phyloP scores from a whole-genome alignment of 2,888 invertebrate genomes.

The Limulus polyphemus region DNA sequence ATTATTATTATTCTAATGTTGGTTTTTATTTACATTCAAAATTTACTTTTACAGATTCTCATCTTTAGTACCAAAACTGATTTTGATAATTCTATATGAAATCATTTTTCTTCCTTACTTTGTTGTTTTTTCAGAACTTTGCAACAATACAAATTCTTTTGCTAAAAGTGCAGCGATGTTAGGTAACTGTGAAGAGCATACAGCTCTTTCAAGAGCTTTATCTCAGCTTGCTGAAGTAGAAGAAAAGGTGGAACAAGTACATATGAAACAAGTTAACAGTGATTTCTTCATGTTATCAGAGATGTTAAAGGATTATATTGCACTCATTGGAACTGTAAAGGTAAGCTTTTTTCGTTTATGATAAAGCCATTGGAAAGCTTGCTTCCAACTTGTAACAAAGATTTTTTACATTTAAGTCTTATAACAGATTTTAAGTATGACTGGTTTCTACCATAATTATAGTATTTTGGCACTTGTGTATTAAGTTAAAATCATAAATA shows the following conservation, averaged over 20 bases:
- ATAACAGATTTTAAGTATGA: no score
- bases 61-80: not conserved
- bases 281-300: slow-evolving; percentile 91
- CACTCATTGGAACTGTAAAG: slow-evolving; percentile 82
- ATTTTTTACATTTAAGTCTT: no score
- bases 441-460: no score
- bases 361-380: no score
- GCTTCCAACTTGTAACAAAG: no score
- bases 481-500: no score
- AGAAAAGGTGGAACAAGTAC: slow-evolving; percentile 69
- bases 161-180: slow-evolving; percentile 79
- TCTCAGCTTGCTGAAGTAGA: slow-evolving; percentile 80
- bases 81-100: not conserved
- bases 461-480: no score
- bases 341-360: slow-evolving; percentile 36
- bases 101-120: not conserved
- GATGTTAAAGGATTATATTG: slow-evolving; percentile 85
- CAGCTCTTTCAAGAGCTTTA: slow-evolving; percentile 73
- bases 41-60: not conserved
- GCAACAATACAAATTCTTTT: slow-evolving; percentile 62
- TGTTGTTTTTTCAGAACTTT: slow-evolving; percentile 47
- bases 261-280: slow-evolving; percentile 82
- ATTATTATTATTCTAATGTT: no score
- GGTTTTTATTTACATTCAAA: not conserved
- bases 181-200: slow-evolving; percentile 84